A percentile compares a stretch with the other conserved stretches of the same genome.
These are phyloP conservation scores for Athalia rosae DNA, from an alignment of 2,888 invertebrate species.

Conservation along the genomic window DNA sequence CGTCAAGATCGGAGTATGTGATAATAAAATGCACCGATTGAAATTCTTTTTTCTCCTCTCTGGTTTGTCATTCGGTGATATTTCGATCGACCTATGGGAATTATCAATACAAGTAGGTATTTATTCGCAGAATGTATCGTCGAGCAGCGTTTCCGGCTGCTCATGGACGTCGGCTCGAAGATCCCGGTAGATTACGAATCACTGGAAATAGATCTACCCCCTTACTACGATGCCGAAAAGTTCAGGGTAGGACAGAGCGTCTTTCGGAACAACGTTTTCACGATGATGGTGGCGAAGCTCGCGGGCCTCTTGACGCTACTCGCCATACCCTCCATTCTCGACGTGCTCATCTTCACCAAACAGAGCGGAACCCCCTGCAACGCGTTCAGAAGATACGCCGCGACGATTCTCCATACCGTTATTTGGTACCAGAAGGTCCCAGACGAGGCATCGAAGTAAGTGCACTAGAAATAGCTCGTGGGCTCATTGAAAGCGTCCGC, in stretches of 20 bases:
- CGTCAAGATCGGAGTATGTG: too few species aligned
- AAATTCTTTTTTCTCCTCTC: too few species aligned
- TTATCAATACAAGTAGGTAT: neutral
- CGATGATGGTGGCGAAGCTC: conserved; percentile 83
- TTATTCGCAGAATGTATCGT: conserved; percentile 52
- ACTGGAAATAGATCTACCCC: conserved; percentile 76
- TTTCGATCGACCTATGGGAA: neutral
- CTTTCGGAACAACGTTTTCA: conserved; percentile 82
- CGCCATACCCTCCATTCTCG: conserved; percentile 83
- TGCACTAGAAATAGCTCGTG: conserved; percentile 26
- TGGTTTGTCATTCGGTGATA: neutral
- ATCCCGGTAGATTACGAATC: conserved; percentile 58
- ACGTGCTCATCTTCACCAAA: conserved; percentile 82
- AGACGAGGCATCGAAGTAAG: conserved; percentile 61
- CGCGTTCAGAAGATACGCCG: conserved; percentile 86
- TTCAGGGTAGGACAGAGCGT: conserved; percentile 83
- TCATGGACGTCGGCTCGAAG: conserved; percentile 62
- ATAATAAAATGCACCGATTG: too few species aligned
- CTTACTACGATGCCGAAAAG: conserved; percentile 81
- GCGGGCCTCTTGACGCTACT: conserved; percentile 85
- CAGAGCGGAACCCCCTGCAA: conserved; percentile 80
- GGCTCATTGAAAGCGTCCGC: neutral
- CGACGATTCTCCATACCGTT: conserved; percentile 85
- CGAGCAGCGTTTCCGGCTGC: conserved; percentile 59
- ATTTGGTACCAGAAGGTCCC: conserved; percentile 86